These are phyloP conservation scores for Girardinichthys multiradiatus DNA, from an alignment of 2,113 vertebrate species.

Conservation along the genomic window DNA sequence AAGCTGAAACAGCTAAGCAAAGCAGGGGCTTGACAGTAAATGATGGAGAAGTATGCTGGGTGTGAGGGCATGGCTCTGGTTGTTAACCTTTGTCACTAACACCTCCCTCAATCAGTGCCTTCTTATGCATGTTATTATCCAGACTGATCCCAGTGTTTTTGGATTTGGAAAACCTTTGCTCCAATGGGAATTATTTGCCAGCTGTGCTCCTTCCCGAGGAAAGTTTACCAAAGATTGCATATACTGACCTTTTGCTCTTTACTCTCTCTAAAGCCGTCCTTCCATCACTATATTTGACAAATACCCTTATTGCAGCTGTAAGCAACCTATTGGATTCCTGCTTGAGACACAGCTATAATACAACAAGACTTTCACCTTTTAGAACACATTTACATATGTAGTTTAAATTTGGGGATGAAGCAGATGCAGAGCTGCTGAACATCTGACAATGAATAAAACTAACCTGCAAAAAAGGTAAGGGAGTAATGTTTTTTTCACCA, in stretches of 20 bases:
- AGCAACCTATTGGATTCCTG: slow-evolving; percentile 36
- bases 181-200: slow-evolving; percentile 18
- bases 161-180: slow-evolving; percentile 25
- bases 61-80: slow-evolving; percentile 25
- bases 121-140: slow-evolving; percentile 30
- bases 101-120: slow-evolving; percentile 31
- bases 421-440: slow-evolving; percentile 57
- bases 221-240: slow-evolving; percentile 30
- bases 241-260: slow-evolving; percentile 44
- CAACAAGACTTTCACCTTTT: no score
- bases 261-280: slow-evolving; percentile 32
- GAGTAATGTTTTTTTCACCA: no score
- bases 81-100: slow-evolving; percentile 55
- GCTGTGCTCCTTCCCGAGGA: slow-evolving; percentile 8
- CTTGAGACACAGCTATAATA: slow-evolving; percentile 33
- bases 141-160: slow-evolving; percentile 22
- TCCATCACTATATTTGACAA: slow-evolving; percentile 37
- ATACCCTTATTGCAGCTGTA: slow-evolving; percentile 14
- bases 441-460: slow-evolving; percentile 55
- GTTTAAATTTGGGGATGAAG: slow-evolving; percentile 44
- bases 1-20: slow-evolving; percentile 53
- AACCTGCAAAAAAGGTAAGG: neutral
- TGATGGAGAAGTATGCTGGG: slow-evolving; percentile 24
- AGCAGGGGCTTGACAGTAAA: slow-evolving; percentile 25
- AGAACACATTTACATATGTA: slow-evolving; percentile 44